Evolutionary conservation across 2,888 invertebrate species (phyloP), one percentile per base, ranked within the genome.

Genomic region (Phytoseiulus persimilis): DNA sequence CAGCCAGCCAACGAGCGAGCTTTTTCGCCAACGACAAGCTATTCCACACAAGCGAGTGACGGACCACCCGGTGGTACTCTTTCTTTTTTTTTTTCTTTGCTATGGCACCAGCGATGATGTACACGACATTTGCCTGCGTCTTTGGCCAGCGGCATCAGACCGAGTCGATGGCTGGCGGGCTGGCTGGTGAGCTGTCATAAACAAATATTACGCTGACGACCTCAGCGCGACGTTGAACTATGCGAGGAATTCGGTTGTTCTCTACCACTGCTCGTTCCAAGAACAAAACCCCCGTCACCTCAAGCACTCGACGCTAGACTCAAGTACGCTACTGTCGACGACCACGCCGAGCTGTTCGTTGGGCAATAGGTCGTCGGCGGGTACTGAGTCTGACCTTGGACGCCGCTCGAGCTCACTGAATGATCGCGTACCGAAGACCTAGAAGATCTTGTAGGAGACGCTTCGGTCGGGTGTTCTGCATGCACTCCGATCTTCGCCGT

Each of bases 161-260:
- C 46, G 46, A 65, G 23, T 39, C 39, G 39, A 39, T 65, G 65
- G 28, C 65, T 65, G 18, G 65, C 65, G 5, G 65, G 65, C 65
- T 65, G 65, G 65, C 18, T 28, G 65, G 65, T 65, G 65, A 65
- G 65, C 65, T 65, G 65, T 65, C 65, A 32, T 87, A 87, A 87
- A 87, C 33, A 87, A 32, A 32, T 87, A 87, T 33, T 87, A 87
- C 32, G 33, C 87, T 87, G 33, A 84, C 33, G 32, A 33, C 45
- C 87, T 87, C 65, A 65, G 33, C n/a, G 32, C 32, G 32, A n/a
- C 33, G 32, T 87, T 31, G 32, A 87, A 45, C 87, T 87, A 87
- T 87, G 87, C 87, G 87, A 87, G 87, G 87, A 87, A 87, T 87
- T 87, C 87, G 87, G 11, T 45, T 32, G 83, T 87, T 87, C 39